Base-by-base conservation (phyloP, 2,797 vertebrate species). In the Hypotaenidia okinawae region DNA sequence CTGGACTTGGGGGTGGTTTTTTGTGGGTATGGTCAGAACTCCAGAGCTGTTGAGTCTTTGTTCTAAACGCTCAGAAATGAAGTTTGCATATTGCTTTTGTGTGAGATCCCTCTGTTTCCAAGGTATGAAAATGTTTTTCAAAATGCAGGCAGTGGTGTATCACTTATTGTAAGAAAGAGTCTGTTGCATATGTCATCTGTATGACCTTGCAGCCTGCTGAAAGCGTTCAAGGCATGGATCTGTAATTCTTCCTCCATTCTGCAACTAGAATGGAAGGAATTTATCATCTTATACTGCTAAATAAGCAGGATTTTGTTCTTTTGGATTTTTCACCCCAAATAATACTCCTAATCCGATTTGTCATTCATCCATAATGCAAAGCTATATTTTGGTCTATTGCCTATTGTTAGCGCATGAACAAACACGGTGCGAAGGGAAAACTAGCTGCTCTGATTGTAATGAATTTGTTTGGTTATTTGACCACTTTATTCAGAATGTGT, bases 261-360 rank as follows among this genome's bases (percentile, higher is more conserved):
- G 19, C 15, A 81, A 18, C 22, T 75, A 37, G 30, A 69, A 67
- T 70, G n/a, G 52, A 79, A 93, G 30, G 69, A 89, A 47, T 69
- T 90, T 91, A 63, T 76, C 41, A 66, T 92, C 83, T 89, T 88
- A 92, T 39, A 10, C 35, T 88, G n/a, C 43, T 93, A 79, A 81
- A 88, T 88, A 82, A 85, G 75, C 3, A 84, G 30, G 55, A 73
- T 93, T 91, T 93, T 90, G 23, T 90, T 86, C 24, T 75, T 81
- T 94, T n/a, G 37, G n/a, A 18, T n/a, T 45, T 23, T 27, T 8
- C 3, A 15, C 24, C 25, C 47, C 18, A 25, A 43, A 54, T 87
- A 87, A 57, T 88, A 69, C 32, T 75, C 10, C 28, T 89, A 88
- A 91, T 91, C 87, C 88, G 69, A 66, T 94, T 90, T 86, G 37